Evolutionary conservation across 1,140 invertebrate genomes (phyloP).

Genomic region (Ctenoplectra terminalis): DNA sequence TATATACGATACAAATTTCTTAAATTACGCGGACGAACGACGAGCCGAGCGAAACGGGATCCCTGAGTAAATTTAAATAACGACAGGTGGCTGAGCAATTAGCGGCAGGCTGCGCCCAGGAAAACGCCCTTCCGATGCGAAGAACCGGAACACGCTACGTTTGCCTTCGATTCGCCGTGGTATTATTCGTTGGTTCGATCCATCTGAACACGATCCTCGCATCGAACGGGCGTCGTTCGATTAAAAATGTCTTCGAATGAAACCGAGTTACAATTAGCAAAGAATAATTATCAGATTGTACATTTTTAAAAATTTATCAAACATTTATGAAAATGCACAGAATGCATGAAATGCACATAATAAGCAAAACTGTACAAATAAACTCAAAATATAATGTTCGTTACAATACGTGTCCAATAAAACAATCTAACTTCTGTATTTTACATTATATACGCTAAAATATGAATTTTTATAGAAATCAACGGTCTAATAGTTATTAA

Average conservation of each 20-base stretch:
- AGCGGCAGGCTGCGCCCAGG: constrained; percentile 61
- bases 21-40: constrained; percentile 40
- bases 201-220: neutral
- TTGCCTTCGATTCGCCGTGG: constrained; percentile 31
- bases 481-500: too few relatives aligned
- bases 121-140: constrained; percentile 48
- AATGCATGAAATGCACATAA: neutral
- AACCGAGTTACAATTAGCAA: neutral
- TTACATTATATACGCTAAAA: too few relatives aligned
- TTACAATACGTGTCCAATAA: too few relatives aligned
- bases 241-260: constrained; percentile 20
- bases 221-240: neutral
- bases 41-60: constrained; percentile 38
- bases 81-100: constrained; percentile 60
- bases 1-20: constrained; percentile 15
- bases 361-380: too few relatives aligned
- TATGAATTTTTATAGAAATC: too few relatives aligned
- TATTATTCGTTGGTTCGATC: constrained; percentile 49
- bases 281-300: neutral
- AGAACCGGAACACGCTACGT: constrained; percentile 26
- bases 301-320: too few relatives aligned
- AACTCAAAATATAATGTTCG: too few relatives aligned
- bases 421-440: too few relatives aligned
- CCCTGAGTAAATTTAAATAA: constrained; percentile 44
- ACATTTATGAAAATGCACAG: too few relatives aligned